These are phyloP conservation scores for Bungarus multicinctus DNA, from an alignment of 2,113 vertebrate species.

Conservation along the genomic window DNA sequence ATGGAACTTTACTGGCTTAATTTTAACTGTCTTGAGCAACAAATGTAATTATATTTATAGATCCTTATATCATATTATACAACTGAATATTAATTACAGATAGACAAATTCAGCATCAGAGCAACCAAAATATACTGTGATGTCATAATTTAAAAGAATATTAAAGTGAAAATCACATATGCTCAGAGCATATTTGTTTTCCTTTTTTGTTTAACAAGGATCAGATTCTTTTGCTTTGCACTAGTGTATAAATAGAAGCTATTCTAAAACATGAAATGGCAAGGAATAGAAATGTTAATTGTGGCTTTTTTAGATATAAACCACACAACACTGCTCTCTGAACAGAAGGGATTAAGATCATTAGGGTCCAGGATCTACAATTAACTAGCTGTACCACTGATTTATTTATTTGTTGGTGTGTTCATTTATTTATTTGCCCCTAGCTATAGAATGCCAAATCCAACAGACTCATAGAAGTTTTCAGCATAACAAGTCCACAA, in stretches of 20 bases:
- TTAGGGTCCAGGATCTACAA: background rate
- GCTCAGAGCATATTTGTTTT: background rate
- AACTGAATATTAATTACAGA: background rate
- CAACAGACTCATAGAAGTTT: background rate
- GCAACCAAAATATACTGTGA: background rate
- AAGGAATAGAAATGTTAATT: background rate
- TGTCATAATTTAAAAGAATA: background rate
- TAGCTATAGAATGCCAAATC: background rate
- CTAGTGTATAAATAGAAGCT: background rate
- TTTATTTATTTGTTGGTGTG: background rate
- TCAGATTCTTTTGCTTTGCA: background rate
- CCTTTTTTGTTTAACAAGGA: background rate
- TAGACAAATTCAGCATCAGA: background rate
- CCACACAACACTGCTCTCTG: background rate
- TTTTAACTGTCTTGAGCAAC: background rate
- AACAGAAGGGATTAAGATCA: background rate
- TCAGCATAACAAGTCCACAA: background rate
- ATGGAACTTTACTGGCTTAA: background rate
- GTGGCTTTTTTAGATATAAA: background rate
- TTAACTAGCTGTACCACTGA: background rate
- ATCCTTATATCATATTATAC: background rate
- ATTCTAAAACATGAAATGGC: background rate
- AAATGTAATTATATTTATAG: background rate
- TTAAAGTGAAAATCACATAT: background rate
- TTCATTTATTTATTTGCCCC: background rate